Percentiles rank a stretch among this genome's conserved stretches.
Evolutionary conservation across 2,888 invertebrate genomes (phyloP).

Genomic region (Chrysotoxum bicinctum): DNA sequence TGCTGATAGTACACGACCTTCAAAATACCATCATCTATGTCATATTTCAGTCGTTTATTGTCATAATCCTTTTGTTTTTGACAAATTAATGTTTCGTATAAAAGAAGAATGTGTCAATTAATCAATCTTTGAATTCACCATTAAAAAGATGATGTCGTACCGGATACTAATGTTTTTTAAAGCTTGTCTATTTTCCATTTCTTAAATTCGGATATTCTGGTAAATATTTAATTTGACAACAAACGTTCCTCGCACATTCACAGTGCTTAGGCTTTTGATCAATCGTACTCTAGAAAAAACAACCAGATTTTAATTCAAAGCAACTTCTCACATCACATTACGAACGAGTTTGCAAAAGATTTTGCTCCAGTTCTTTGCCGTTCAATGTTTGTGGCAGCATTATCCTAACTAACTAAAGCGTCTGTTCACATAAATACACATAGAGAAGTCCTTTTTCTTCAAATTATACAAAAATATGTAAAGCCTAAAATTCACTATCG

Average conservation of each 20-base stretch:
- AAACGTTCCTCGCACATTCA: background rate
- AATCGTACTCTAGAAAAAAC: constrained; percentile 6
- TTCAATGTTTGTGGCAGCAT: constrained; percentile 17
- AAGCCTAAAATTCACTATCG: constrained; percentile 62
- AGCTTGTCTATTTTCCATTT: no score
- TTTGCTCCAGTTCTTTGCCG: constrained; percentile 28
- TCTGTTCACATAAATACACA: background rate
- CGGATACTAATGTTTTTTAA: no score
- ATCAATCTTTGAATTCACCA: no score
- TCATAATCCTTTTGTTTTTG: no score
- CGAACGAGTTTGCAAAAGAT: background rate
- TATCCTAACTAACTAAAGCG: constrained; percentile 2
- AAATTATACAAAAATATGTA: constrained; percentile 60
- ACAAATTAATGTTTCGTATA: no score
- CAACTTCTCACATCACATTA: background rate
- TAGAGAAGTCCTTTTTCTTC: constrained; percentile 5
- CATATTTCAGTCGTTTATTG: no score
- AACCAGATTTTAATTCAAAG: constrained; percentile 19
- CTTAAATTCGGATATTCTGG: background rate
- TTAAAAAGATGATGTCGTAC: no score
- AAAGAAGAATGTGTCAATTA: no score
- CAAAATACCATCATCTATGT: no score
- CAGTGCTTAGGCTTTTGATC: background rate
- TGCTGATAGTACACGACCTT: no score
- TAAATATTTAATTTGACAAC: background rate